phyloP scores from a whole-genome alignment of 2,888 invertebrate genomes.

The Amphipoea oculea region DNA sequence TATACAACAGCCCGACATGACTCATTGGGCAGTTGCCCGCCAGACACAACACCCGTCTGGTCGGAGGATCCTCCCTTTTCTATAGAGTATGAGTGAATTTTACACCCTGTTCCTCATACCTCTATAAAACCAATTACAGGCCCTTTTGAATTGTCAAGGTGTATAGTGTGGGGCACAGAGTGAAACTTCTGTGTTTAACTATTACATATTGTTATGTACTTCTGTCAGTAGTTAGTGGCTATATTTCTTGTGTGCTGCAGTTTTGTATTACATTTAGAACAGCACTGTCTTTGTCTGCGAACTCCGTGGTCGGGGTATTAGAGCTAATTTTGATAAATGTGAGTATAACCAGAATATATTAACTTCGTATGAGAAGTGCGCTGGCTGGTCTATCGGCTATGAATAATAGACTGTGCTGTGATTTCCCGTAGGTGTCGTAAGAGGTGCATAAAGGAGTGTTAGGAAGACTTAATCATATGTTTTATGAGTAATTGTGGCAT shows the following conservation, averaged over 20 bases:
- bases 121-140: no score
- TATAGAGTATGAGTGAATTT: no score
- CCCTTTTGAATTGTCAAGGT: no score
- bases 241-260: constrained; percentile 54
- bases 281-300: constrained; percentile 50
- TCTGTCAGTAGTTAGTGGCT: constrained; percentile 40
- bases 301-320: constrained; percentile 40
- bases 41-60: no score
- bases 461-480: constrained; percentile 19
- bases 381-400: constrained; percentile 42
- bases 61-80: no score
- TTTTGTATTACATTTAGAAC: constrained; percentile 54
- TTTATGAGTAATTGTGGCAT: constrained; percentile 6
- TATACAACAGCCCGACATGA: no score
- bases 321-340: constrained; percentile 57
- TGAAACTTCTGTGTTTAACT: constrained; percentile 20
- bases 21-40: no score
- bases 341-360: constrained; percentile 37
- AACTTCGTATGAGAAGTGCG: constrained; percentile 23
- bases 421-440: constrained; percentile 49
- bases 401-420: constrained; percentile 41
- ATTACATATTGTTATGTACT: neutral
- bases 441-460: constrained; percentile 21
- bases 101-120: no score
- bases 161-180: neutral